These are phyloP conservation scores for Microhierax caerulescens DNA, from an alignment of 2,797 vertebrate genomes.

Conservation along the genomic window DNA sequence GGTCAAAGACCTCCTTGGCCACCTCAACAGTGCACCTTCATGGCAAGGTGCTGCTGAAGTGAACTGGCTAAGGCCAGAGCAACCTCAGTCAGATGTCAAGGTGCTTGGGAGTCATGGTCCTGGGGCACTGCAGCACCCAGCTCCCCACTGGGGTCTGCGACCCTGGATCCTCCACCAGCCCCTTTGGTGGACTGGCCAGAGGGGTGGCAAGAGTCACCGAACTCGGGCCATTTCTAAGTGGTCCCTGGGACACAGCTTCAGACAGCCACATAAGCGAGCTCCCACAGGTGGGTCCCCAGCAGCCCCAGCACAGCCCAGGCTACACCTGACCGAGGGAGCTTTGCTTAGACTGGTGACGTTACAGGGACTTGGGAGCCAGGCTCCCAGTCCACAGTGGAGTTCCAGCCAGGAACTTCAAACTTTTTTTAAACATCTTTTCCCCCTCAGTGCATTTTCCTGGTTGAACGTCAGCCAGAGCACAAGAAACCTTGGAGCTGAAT, in stretches of 20 bases:
- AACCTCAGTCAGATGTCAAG: background rate
- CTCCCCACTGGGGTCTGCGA: background rate
- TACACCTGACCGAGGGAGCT: background rate
- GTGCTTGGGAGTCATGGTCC: background rate
- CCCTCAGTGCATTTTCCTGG: background rate
- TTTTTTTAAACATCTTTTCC: background rate
- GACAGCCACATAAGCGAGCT: background rate
- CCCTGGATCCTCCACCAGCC: background rate
- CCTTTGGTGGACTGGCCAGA: background rate
- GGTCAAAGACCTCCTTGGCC: background rate
- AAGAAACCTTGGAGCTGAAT: background rate
- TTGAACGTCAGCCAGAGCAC: accelerated
- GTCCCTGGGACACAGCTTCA: background rate
- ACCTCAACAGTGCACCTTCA: accelerated
- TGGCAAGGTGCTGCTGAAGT: background rate
- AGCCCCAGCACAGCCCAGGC: background rate
- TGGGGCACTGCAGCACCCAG: background rate
- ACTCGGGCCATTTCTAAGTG: accelerated
- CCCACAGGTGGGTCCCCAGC: background rate
- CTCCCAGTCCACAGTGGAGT: background rate
- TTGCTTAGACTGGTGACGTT: background rate
- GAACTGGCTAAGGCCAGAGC: background rate
- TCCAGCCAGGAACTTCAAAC: background rate
- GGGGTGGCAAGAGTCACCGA: background rate
- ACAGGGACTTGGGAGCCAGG: background rate